A percentile compares a stretch with the other conserved stretches of the same genome.
These are phyloP conservation scores for Gymnopithys bicolor DNA, from an alignment of 2,797 vertebrate species.

Conservation along the genomic window DNA sequence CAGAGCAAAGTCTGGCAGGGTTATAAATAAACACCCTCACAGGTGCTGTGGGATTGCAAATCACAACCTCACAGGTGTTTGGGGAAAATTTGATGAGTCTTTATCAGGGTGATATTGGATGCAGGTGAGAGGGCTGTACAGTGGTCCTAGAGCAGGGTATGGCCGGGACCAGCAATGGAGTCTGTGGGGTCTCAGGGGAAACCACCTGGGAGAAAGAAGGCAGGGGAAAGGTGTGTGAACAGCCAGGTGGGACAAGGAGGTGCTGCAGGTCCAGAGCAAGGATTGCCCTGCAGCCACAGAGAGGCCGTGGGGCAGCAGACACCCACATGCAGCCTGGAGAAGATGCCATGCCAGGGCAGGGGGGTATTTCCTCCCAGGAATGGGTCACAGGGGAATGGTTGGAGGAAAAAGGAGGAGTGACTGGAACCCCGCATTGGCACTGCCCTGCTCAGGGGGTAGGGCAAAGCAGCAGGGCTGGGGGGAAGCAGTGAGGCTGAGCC, in stretches of 20 bases:
- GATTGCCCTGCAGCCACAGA: neutral
- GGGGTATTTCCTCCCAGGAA: neutral
- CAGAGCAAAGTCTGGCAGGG: rapidly evolving
- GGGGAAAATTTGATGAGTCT: neutral
- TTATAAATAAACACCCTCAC: neutral
- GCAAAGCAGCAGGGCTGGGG: neutral
- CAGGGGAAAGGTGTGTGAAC: neutral
- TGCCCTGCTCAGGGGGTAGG: too few species aligned
- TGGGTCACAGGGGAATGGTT: neutral
- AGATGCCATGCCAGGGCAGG: rapidly evolving
- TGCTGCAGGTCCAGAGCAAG: neutral
- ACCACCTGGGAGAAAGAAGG: rapidly evolving
- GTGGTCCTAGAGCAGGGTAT: too few species aligned
- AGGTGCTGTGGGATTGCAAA: neutral
- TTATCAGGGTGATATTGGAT: rapidly evolving
- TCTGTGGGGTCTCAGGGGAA: rapidly evolving
- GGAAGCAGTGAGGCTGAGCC: neutral
- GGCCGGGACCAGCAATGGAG: neutral
- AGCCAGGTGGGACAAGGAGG: neutral
- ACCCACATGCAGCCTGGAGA: rapidly evolving
- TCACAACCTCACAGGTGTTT: neutral
- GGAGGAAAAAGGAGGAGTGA: neutral
- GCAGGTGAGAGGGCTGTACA: neutral
- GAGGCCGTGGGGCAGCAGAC: neutral
- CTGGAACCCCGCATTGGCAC: neutral